These are phyloP conservation scores for Andricus curvator DNA, from an alignment of 2,888 invertebrate genomes.

Conservation along the genomic window DNA sequence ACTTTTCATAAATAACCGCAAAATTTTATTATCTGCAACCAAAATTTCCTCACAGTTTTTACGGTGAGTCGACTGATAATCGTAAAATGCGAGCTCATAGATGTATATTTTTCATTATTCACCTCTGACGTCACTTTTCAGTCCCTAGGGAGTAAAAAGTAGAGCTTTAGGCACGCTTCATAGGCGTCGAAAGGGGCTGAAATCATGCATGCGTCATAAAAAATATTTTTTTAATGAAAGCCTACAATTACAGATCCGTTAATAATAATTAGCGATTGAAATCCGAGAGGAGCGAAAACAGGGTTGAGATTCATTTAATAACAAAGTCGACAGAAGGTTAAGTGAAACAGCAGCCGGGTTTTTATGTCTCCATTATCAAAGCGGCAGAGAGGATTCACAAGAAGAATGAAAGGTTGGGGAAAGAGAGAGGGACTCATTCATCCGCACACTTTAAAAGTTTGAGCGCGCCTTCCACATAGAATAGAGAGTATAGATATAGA, in stretches of 20 bases:
- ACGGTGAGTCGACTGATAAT: no score
- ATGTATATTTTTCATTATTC: no score
- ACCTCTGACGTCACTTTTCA: no score
- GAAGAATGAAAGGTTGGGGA: constrained; percentile 30
- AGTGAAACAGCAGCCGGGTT: constrained; percentile 40
- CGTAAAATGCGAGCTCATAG: no score
- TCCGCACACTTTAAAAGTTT: constrained; percentile 39
- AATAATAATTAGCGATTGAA: constrained; percentile 19
- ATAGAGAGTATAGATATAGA: constrained; percentile 15
- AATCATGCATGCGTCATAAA: no score
- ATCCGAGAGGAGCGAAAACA: constrained; percentile 5
- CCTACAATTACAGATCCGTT: background rate
- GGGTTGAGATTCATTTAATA: constrained; percentile 39
- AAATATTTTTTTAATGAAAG: background rate
- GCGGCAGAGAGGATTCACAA: constrained; percentile 36
- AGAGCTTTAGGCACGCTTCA: no score
- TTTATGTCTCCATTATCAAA: constrained; percentile 40
- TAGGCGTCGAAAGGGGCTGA: no score
- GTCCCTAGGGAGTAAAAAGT: no score
- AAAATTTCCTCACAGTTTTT: no score
- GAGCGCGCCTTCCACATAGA: constrained; percentile 34
- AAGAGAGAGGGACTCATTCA: constrained; percentile 40
- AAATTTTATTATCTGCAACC: no score
- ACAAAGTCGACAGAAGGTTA: constrained; percentile 38
- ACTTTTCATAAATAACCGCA: no score